Conservation (phyloP, 2,113 vertebrate genomes). For the Neodontobutis hainanensis region DNA sequence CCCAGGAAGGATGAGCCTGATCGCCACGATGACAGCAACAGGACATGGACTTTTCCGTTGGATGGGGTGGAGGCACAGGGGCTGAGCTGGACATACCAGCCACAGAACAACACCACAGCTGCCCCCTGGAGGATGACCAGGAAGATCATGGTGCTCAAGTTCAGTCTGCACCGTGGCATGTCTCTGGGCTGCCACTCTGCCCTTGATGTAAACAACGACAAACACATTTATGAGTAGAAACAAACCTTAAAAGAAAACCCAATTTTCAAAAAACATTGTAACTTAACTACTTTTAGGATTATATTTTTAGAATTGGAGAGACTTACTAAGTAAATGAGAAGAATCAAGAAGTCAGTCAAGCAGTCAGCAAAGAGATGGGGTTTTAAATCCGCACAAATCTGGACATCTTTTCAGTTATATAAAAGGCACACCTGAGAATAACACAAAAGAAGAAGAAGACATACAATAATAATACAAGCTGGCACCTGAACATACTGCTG, state of each 20-base stretch:
- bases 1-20: conserved; percentile 95
- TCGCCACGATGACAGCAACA: conserved; percentile 94
- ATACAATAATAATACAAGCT: too few species aligned
- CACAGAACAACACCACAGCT: conserved; percentile 84
- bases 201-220: neutral
- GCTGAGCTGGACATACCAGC: conserved; percentile 72
- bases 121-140: conserved; percentile 80
- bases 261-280: too few species aligned
- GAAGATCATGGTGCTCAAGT: conserved; percentile 56
- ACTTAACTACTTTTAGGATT: too few species aligned
- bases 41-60: conserved; percentile 83
- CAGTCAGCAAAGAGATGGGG: too few species aligned
- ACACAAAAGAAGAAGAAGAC: too few species aligned
- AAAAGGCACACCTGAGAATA: too few species aligned
- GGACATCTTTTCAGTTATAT: too few species aligned
- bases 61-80: conserved; percentile 29
- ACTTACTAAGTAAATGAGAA: neutral
- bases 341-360: too few species aligned
- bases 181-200: neutral
- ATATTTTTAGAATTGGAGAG: too few species aligned
- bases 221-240: neutral
- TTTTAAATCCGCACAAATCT: too few species aligned
- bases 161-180: conserved; percentile 68
- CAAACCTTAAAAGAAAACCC: neutral
- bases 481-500: too few species aligned